phyloP scores from a whole-genome alignment of 2,888 invertebrate species.

The Plagodis pulveraria region DNA sequence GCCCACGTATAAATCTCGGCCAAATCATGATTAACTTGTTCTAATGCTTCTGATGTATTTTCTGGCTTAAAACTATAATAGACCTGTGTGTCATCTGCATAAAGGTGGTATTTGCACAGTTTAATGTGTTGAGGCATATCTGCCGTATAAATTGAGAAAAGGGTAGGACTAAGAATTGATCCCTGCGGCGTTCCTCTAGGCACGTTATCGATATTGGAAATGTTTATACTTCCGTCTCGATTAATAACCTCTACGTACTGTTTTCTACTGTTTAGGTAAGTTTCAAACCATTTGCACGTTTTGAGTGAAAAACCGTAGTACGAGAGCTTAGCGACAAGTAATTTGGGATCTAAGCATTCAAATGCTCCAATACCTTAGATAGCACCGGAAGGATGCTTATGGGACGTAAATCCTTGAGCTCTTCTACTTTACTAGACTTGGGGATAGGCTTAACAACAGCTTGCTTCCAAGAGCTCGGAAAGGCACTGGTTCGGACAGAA shows the following conservation, averaged over 20 bases:
- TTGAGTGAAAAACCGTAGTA: no score
- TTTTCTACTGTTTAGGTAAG: no score
- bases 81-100: slow-evolving; percentile 13
- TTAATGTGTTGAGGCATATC: slow-evolving; percentile 11
- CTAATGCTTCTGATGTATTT: neutral
- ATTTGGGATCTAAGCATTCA: neutral
- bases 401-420: neutral
- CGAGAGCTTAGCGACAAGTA: neutral
- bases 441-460: slow-evolving; percentile 1
- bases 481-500: neutral
- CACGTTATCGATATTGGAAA: neutral
- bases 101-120: slow-evolving; percentile 6
- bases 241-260: neutral
- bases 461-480: neutral
- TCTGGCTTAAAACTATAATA: slow-evolving; percentile 5
- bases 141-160: slow-evolving; percentile 10
- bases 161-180: neutral
- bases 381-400: neutral
- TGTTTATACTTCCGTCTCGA: neutral
- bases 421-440: neutral
- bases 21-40: neutral
- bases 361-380: neutral
- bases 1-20: neutral
- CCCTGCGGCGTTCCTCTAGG: neutral
- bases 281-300: no score